phyloP scores from a whole-genome alignment of 2,113 vertebrate genomes.

The Misgurnus anguillicaudatus region DNA sequence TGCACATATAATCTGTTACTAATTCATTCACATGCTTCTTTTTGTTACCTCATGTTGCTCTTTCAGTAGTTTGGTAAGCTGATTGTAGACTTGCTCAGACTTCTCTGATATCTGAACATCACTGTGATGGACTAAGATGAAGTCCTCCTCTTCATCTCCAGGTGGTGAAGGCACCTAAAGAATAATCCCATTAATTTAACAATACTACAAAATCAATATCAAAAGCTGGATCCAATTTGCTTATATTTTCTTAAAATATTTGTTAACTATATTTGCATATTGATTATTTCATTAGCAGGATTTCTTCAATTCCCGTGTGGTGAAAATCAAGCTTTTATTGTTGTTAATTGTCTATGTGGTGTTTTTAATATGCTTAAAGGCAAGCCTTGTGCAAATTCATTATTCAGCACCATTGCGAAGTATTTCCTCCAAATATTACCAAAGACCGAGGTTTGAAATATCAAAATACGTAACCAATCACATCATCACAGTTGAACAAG shows the following conservation, averaged over 20 bases:
- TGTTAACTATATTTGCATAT: background rate
- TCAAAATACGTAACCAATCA: no score
- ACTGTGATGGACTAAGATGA: slow-evolving; percentile 90
- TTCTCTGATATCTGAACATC: slow-evolving; percentile 87
- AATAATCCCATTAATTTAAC: background rate
- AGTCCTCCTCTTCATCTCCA: slow-evolving; percentile 89
- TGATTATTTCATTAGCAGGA: no score
- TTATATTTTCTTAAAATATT: background rate
- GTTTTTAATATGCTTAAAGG: no score
- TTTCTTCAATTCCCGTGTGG: no score
- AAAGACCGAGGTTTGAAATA: no score
- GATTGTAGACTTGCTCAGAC: slow-evolving; percentile 84
- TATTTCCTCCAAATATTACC: no score
- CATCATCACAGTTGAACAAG: no score
- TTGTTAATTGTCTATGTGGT: no score
- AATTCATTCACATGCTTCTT: background rate
- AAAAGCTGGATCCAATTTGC: background rate
- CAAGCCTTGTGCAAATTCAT: no score
- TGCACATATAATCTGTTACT: background rate
- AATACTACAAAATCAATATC: background rate
- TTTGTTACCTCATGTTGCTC: slow-evolving; percentile 85
- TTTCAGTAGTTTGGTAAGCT: slow-evolving; percentile 85
- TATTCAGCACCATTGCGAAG: no score
- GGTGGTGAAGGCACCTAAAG: slow-evolving; percentile 89
- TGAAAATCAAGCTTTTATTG: no score